Base-by-base conservation (phyloP, 23 tunicate species). In the Phallusia fumigata region DNA sequence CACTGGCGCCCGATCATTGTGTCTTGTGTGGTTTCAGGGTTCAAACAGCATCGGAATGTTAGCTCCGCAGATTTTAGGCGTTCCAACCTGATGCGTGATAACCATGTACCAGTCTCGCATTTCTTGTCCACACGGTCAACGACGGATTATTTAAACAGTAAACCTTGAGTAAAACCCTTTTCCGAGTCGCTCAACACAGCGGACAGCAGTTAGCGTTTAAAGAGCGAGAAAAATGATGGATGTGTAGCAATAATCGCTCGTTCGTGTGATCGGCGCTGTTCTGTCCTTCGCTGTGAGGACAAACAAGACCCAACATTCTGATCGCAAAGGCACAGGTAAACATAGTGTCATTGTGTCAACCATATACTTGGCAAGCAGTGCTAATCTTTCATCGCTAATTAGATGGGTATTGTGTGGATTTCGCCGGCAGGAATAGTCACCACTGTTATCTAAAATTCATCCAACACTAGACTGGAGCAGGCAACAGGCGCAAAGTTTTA, bases 351-450 rank as follows among this genome's bases (percentile, higher is more conserved):
- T 58, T 58, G 69, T 58, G 69, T 58, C 69, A 58, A 58, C 16
- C 15, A 5, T 21, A 58, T 24, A 22, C 26, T 24, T 11, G 28
- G 15, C 13, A 58, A 58, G 69, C 47, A 58, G 69, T 21, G 69
- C 69, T 58, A 58, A 58, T 58, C 69, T 58, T 58, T 58, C 28
- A 13, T 58, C 69, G 69, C 28, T 58, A 58, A 58, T 58, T 58
- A 58, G 11, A 13, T 22, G 69, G 16, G 28, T 5, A 40, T 10
- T 40, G 47, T n/a, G n/a, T n/a, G n/a, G n/a, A n/a, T n/a, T n/a
- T n/a, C n/a, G n/a, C n/a, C n/a, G n/a, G n/a, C n/a, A n/a, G n/a
- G n/a, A n/a, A n/a, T n/a, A n/a, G n/a, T n/a, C n/a, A n/a, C n/a
- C n/a, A n/a, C n/a, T n/a, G n/a, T n/a, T n/a, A n/a, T n/a, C n/a